Base-by-base conservation (phyloP, 2,797 vertebrate genomes). In the Hybognathus amarus region DNA sequence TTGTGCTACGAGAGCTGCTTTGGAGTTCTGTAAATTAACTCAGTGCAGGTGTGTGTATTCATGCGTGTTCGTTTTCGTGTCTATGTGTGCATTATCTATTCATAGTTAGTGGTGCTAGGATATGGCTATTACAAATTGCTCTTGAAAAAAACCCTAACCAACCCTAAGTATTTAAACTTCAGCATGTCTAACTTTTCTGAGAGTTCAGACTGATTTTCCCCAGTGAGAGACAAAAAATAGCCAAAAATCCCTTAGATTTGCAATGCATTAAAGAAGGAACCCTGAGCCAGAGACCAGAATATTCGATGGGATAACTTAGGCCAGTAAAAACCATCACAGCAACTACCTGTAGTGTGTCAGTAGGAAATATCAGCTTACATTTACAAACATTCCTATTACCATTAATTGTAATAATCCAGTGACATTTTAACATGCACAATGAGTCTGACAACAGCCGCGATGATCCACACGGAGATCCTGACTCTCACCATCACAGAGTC, bases 1-100 rank as follows among this genome's bases (percentile, higher is more conserved):
- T 80, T 84, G 79, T 85, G 66, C 71, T 86, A 70, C n/a, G 24
- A 86, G 67, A 56, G 71, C 70, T 73, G 79, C 69, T 77, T 74
- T 66, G 45, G 78, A 71, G 64, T 80, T 83, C 81, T 27, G 71
- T 15, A 80, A 71, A 78, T 71, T 79, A 83, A 27, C 71, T 80
- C 27, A 45, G 42, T 80, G 81, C 63, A 56, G 18, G 77, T 78
- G 66, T 47, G 17, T 79, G 22, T 30, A 45, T 75, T 66, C 36
- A 24, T 61, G 40, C 67, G 30, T 81, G 15, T 77, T 40, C 27
- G 47, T 80, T 24, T 67, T 30, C 2, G 9, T 24, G 40, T 77
- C 45, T 80, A 24, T 86, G 54, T n/a, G 75, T 79, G 56, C 40
- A 17, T 27, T n/a, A 5, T 78, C 76, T 74, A 50, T 67, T 22